Evolutionary conservation across 2,888 invertebrate species (phyloP), one percentile per base, ranked within the genome.

Genomic region (Acleris holmiana): DNA sequence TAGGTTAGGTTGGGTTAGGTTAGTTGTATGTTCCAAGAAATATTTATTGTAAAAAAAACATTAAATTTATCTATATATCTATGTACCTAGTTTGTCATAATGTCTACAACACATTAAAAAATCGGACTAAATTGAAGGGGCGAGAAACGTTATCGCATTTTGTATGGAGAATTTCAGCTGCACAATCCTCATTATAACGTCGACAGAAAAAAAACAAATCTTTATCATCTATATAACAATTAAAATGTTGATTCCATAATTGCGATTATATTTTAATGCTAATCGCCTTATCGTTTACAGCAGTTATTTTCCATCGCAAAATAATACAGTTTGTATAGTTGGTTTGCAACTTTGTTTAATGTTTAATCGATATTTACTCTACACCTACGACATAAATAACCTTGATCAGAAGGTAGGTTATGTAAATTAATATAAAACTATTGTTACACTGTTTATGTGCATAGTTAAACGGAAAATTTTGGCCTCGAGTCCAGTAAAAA

Each of bases 401-500:
- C 56, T 57, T 57, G 56, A 57, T 4, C 56, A n/a, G n/a, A 19
- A 47, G 29, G 15, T 57, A 18, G 46, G 25, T 46, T 57, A 47
- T 25, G 47, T 57, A 57, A 18, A 29, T 57, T 18, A 15, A 47
- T 47, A 56, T 44, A 47, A 57, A 18, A 46, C 8, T 29, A 29
- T 29, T 29, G 29, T 29, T 29, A 29, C 4, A 29, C 8, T 35
- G 35, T 35, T 35, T 35, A 35, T 35, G 35, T 35, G 35, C 44
- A n/a, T 7, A 44, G 44, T 44, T 6, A 7, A 44, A 7, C 44
- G 44, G 44, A 44, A 44, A n/a, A 44, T 6, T n/a, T 44, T 41
- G 41, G 68, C 71, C 61, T 76, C 74, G 63, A 75, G 73, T n/a
- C 41, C 13, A 44, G 6, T 44, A 44, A 15, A 44, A 44, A 35